Percentiles rank a stretch among this genome's conserved stretches.
Conservation (phyloP, 2,888 invertebrate genomes). For the Leucoma salicis region DNA sequence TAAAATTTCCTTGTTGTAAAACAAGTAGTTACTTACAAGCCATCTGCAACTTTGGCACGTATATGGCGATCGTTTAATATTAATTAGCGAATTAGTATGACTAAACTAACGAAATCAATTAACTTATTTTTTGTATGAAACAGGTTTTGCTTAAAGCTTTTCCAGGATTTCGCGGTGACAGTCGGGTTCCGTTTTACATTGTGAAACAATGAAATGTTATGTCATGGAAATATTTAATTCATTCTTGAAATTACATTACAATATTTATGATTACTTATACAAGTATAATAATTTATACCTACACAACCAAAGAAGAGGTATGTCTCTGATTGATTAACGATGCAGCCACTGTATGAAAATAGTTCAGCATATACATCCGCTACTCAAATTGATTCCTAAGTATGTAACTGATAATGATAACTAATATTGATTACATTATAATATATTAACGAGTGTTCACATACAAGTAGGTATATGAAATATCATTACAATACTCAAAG, state of each 20-base stretch:
- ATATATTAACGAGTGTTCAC: no score
- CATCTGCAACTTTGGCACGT: constrained; percentile 63
- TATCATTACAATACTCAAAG: no score
- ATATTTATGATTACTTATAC: constrained; percentile 31
- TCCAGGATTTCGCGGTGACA: constrained; percentile 53
- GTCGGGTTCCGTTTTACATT: constrained; percentile 37
- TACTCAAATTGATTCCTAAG: no score
- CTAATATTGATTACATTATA: no score
- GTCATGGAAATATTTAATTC: constrained; percentile 47
- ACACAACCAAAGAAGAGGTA: no score
- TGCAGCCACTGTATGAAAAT: no score
- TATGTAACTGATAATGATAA: no score
- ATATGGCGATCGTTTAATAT: constrained; percentile 66
- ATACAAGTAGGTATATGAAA: no score
- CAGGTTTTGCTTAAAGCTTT: constrained; percentile 50
- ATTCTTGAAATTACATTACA: constrained; percentile 43
- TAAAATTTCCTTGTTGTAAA: constrained; percentile 57
- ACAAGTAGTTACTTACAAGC: constrained; percentile 48
- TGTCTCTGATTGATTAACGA: no score
- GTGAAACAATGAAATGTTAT: constrained; percentile 37
- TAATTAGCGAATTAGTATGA: constrained; percentile 75
- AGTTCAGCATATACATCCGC: no score
- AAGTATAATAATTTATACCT: constrained; percentile 23
- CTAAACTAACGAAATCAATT: constrained; percentile 76
- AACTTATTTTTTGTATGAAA: constrained; percentile 56